phyloP scores from a whole-genome alignment of 2,797 vertebrate genomes.

The Xiphophorus birchmanni region DNA sequence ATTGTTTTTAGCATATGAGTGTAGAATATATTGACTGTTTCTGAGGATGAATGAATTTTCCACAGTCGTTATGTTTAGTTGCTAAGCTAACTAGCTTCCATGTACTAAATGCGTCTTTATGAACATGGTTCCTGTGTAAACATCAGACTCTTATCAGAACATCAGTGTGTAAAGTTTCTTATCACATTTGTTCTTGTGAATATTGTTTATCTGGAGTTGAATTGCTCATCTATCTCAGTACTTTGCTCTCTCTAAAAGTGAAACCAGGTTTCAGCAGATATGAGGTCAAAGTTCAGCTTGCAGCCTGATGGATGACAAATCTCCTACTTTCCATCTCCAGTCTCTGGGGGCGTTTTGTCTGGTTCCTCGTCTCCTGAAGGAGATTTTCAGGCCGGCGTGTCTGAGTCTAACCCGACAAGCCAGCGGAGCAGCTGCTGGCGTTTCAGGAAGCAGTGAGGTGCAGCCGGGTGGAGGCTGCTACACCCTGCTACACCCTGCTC shows the following conservation, averaged over 20 bases:
- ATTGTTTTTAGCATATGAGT: not conserved
- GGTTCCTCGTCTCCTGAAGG: not conserved
- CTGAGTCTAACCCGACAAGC: not conserved
- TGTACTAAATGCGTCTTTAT: not conserved
- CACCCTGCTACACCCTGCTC: not conserved
- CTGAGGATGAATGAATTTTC: not conserved
- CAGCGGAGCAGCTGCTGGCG: not conserved
- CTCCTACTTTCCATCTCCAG: not conserved
- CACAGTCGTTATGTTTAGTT: too few relatives aligned
- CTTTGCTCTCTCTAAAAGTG: not conserved
- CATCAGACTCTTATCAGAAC: not conserved
- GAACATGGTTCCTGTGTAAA: not conserved
- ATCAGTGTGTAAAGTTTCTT: not conserved
- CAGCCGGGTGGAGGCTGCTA: conserved; percentile 9
- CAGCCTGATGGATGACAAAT: not conserved
- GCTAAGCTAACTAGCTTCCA: too few relatives aligned
- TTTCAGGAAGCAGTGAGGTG: not conserved
- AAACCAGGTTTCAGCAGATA: not conserved
- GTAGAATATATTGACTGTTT: not conserved
- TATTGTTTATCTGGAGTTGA: not conserved
- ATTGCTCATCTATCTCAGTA: not conserved
- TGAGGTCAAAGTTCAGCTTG: not conserved
- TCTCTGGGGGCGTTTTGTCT: not conserved
- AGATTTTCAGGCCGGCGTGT: not conserved
- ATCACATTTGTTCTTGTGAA: not conserved